phyloP scores from a whole-genome alignment of 1,140 invertebrate species.

The Atta texana region DNA sequence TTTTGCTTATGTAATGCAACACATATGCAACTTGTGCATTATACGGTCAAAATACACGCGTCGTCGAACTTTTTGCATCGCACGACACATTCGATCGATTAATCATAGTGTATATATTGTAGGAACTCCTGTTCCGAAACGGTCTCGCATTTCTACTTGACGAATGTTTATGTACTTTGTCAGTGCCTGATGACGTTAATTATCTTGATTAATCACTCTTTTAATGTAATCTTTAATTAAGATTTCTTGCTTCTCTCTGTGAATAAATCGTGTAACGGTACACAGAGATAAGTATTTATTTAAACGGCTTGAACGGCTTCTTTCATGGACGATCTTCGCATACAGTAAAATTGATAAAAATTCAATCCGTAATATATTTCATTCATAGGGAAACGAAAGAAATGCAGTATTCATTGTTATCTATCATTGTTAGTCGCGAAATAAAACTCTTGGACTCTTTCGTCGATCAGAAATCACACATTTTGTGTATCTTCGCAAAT shows the following conservation, averaged over 20 bases:
- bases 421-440: slow-evolving; percentile 20
- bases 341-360: slow-evolving; percentile 11
- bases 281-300: neutral
- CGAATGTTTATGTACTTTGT: slow-evolving; percentile 53
- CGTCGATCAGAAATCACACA: slow-evolving; percentile 37
- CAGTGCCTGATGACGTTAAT: slow-evolving; percentile 33
- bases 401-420: slow-evolving; percentile 33
- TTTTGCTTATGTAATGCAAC: slow-evolving; percentile 12
- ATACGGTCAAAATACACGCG: slow-evolving; percentile 9
- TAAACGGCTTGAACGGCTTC: neutral
- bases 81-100: slow-evolving; percentile 44
- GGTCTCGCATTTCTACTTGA: slow-evolving; percentile 4
- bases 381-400: slow-evolving; percentile 5
- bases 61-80: slow-evolving; percentile 38
- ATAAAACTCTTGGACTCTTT: slow-evolving; percentile 45
- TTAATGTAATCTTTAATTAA: slow-evolving; percentile 28
- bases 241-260: neutral
- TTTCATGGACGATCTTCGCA: neutral
- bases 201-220: slow-evolving; percentile 43
- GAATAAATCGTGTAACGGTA: slow-evolving; percentile 13
- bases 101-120: slow-evolving; percentile 33
- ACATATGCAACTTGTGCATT: slow-evolving; percentile 29
- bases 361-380: slow-evolving; percentile 36
- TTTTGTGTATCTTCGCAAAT: slow-evolving; percentile 36
- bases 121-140: slow-evolving; percentile 30